Evolutionary conservation across 2,888 invertebrate genomes (phyloP).

Genomic region (Tricholauxania praeusta): DNA sequence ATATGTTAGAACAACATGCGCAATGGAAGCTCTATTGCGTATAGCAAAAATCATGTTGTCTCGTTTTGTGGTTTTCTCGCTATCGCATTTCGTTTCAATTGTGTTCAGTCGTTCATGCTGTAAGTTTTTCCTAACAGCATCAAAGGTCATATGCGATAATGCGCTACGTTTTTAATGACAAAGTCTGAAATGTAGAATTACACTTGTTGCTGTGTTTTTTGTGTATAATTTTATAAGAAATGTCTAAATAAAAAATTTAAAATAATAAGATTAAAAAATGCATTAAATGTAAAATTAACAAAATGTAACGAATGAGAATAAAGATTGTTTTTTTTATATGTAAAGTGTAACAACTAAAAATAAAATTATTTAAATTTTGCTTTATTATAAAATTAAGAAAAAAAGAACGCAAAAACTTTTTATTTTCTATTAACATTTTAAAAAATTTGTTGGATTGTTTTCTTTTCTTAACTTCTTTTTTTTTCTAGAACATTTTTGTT

Average conservation of each 20-base stretch:
- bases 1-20: no score
- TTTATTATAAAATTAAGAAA: background rate
- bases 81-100: no score
- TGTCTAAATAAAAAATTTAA: conserved; percentile 41
- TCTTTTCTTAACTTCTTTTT: background rate
- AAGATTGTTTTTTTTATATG: conserved; percentile 61
- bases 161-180: no score
- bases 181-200: no score
- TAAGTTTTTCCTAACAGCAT: no score
- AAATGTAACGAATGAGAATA: conserved; percentile 61
- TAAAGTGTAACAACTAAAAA: conserved; percentile 37
- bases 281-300: conserved; percentile 37
- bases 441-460: no score
- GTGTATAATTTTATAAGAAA: conserved; percentile 30
- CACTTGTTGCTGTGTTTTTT: background rate
- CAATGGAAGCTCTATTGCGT: no score
- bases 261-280: conserved; percentile 28
- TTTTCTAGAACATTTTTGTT: conserved; percentile 14
- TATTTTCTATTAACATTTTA: no score
- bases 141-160: no score
- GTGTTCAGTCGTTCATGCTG: no score
- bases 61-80: no score
- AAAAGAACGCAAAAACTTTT: background rate
- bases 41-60: no score
- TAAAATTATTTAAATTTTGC: conserved; percentile 3